phyloP scores from a whole-genome alignment of 2,113 vertebrate genomes.

The Mola mola region DNA sequence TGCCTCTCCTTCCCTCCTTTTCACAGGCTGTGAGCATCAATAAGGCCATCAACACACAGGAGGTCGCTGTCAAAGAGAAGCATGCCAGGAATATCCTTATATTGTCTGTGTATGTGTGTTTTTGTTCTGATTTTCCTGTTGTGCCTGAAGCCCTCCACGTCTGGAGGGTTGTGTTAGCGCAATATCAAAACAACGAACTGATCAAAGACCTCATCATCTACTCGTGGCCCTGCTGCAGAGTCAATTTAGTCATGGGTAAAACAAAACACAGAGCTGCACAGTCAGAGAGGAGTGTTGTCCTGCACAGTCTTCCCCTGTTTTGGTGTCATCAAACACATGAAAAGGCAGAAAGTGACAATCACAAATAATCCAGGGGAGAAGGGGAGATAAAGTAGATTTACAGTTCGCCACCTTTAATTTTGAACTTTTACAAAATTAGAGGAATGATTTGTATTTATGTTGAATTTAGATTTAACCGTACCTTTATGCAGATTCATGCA shows the following conservation, averaged over 20 bases:
- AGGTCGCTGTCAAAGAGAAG: slow-evolving; percentile 99
- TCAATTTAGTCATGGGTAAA: slow-evolving; percentile 36
- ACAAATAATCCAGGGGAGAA: neutral
- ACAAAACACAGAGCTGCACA: neutral
- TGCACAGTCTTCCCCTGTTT: too few relatives aligned
- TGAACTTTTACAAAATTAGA: neutral
- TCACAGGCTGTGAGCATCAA: slow-evolving; percentile 98
- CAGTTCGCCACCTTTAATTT: neutral
- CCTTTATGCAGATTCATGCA: neutral
- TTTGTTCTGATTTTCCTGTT: neutral
- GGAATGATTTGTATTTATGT: neutral
- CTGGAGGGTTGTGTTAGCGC: slow-evolving; percentile 44
- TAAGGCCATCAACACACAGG: slow-evolving; percentile 99
- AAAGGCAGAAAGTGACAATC: too few relatives aligned
- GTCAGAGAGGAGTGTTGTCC: neutral
- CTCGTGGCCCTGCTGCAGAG: slow-evolving; percentile 25
- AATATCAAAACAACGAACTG: slow-evolving; percentile 43
- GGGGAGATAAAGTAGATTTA: too few relatives aligned
- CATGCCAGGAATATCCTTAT: slow-evolving; percentile 99
- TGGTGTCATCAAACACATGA: neutral
- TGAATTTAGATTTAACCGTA: neutral
- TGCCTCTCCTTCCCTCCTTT: slow-evolving; percentile 30
- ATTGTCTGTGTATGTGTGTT: slow-evolving; percentile 42
- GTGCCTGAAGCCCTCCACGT: neutral
- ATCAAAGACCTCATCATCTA: slow-evolving; percentile 20